These are phyloP conservation scores for Orientallactaga sibirica DNA, from an alignment of 2,797 vertebrate genomes.

Conservation along the genomic window DNA sequence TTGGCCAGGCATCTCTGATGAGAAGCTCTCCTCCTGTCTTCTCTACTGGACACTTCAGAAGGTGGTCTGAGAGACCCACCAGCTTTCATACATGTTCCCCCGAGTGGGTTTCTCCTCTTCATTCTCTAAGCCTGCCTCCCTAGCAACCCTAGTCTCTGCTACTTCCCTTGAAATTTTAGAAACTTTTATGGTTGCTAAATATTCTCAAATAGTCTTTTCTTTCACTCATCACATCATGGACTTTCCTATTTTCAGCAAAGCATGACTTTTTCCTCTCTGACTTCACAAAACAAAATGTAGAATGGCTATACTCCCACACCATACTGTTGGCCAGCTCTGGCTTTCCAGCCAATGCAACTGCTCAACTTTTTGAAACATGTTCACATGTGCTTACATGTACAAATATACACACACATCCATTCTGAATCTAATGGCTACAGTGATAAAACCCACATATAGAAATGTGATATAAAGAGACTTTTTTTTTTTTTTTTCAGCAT, in stretches of 20 bases:
- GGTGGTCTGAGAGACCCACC: background rate
- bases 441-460: background rate
- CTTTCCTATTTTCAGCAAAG: no score
- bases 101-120: no score
- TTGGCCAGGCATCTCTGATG: no score
- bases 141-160: background rate
- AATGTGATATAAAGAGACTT: background rate
- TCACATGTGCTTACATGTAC: no score
- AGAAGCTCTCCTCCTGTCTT: background rate
- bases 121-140: background rate
- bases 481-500: conserved; percentile 9
- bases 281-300: background rate
- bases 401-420: background rate
- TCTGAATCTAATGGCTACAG: background rate
- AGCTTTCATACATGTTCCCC: background rate
- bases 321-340: background rate
- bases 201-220: no score
- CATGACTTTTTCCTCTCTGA: no score
- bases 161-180: no score
- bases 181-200: no score
- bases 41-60: no score
- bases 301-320: background rate
- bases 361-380: no score
- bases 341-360: background rate
- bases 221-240: no score